These are phyloP conservation scores for Pituophis catenifer DNA, from an alignment of 2,113 vertebrate species.

Conservation along the genomic window DNA sequence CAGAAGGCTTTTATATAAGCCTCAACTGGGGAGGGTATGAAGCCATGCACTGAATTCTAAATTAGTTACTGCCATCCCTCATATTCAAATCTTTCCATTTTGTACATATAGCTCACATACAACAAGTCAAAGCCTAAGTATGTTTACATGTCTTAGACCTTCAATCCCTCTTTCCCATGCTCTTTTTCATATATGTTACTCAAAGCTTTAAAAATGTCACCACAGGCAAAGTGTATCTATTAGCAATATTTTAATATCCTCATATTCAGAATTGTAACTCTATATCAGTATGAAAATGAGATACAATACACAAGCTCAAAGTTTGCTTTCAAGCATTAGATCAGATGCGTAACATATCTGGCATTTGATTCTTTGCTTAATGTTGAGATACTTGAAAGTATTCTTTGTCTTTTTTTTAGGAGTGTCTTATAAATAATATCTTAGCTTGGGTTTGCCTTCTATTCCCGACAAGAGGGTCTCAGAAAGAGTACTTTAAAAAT, in stretches of 20 bases:
- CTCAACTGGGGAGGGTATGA: not conserved
- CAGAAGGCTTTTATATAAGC: not conserved
- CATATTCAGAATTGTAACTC: not conserved
- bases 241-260: too few relatives aligned
- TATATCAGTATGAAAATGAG: not conserved
- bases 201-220: not conserved
- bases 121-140: not conserved
- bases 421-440: not conserved
- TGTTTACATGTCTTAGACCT: not conserved
- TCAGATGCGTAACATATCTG: not conserved
- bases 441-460: not conserved
- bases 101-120: not conserved
- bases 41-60: not conserved
- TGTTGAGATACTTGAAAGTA: not conserved
- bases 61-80: not conserved
- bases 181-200: not conserved
- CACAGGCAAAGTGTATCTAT: not conserved
- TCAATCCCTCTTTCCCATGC: not conserved
- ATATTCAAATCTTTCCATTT: not conserved
- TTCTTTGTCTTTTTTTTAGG: not conserved
- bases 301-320: not conserved
- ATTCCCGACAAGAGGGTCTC: not conserved
- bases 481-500: not conserved
- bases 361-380: not conserved
- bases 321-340: not conserved